Conservation (phyloP, 1,140 invertebrate species). For the Drosophila quadrilineata region DNA sequence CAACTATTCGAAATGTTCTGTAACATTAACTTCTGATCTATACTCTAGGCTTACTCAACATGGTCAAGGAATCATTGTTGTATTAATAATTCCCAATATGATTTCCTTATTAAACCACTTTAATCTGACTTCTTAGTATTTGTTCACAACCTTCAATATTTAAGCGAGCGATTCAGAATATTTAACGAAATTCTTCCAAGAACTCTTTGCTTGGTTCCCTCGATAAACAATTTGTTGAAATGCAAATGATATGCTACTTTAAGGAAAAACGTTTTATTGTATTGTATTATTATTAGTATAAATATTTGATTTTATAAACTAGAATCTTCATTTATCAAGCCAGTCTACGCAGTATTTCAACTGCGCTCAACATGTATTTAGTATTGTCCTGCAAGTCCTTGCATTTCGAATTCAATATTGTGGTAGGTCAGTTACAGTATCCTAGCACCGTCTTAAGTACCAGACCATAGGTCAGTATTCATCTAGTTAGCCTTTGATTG, state of each 20-base stretch:
- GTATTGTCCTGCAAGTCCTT: slow-evolving; percentile 29
- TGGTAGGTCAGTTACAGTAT: slow-evolving; percentile 49
- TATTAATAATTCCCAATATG: not conserved
- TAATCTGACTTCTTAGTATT: slow-evolving; percentile 3
- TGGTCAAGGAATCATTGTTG: slow-evolving; percentile 14
- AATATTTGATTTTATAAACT: not conserved
- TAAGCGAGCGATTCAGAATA: slow-evolving; percentile 78
- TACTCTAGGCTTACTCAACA: slow-evolving; percentile 2
- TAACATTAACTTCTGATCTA: slow-evolving; percentile 13
- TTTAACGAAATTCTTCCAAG: slow-evolving; percentile 7
- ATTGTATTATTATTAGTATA: no score
- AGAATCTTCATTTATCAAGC: not conserved
- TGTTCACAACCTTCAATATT: slow-evolving; percentile 74
- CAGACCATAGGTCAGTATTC: slow-evolving; percentile 52
- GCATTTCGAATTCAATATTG: not conserved
- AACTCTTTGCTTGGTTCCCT: not conserved
- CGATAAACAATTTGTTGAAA: slow-evolving; percentile 3
- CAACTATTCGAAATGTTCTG: not conserved
- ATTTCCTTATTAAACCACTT: not conserved
- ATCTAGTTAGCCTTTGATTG: not conserved
- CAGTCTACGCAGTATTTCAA: slow-evolving; percentile 13
- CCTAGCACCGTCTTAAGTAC: not conserved
- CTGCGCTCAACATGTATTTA: slow-evolving; percentile 20
- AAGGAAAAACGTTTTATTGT: slow-evolving; percentile 15
- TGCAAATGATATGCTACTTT: slow-evolving; percentile 52